Evolutionary conservation across 2,888 invertebrate species (phyloP), one percentile per base, ranked within the genome.

Genomic region (Eudemis profundana): DNA sequence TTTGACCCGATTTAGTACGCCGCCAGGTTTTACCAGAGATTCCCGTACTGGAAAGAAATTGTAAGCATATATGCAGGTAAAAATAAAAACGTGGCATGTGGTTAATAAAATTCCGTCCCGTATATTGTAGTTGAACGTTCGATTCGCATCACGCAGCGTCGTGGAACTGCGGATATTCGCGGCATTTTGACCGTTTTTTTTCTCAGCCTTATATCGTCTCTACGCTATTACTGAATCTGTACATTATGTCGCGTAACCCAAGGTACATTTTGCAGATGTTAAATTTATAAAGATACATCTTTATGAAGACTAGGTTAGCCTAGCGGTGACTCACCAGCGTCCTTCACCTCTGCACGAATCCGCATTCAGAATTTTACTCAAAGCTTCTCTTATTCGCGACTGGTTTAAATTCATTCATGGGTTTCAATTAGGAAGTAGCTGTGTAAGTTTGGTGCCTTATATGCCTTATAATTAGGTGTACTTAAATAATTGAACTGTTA

Each of bases 331-430:
- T 90, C 90, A 90, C 78, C 72, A 71, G 72, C 84, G 90, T 83
- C 90, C 90, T 90, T 90, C 88, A 89, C 86, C 88, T 85, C 83
- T 70, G 72, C 75, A 71, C 74, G 79, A 83, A 88, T 89, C 86
- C 87, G 89, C 85, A 80, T 87, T 84, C 80, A 79, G 74, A 81
- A 78, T 82, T 79, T 81, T 72, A 76, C 75, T 78, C 69, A 81
- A 85, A 78, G 75, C 75, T 70, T 76, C 70, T 76, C 71, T 78
- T 78, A 79, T 79, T 79, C 76, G 77, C 74, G 77, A 75, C 78
- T 82, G 77, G 78, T 78, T 78, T 74, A 74, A 77, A 81, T 81
- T 82, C 82, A 84, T 85, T 85, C 82, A 83, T 74, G 10, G 38
- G 38, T 7, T 40, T 17, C 15, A 12, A 12, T 42, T 17, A 8